Conservation (phyloP, 2,888 invertebrate genomes). For the Drosophila limbata region DNA sequence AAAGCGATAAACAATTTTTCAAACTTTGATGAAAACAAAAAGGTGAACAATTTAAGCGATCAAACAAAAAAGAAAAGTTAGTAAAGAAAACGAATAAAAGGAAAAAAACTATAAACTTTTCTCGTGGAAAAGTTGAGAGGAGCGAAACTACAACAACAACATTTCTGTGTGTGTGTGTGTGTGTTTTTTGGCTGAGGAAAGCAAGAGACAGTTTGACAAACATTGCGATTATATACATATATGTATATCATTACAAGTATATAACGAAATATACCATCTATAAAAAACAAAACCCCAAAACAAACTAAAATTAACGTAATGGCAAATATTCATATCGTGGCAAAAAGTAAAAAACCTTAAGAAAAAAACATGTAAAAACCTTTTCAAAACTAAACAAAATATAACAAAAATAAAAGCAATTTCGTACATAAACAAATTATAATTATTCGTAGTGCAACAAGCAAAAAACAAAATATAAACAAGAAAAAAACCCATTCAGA, state of each 20-base stretch:
- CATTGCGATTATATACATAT: constrained; percentile 50
- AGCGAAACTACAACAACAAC: constrained; percentile 24
- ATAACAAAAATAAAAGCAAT: constrained; percentile 36
- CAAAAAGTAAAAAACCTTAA: constrained; percentile 50
- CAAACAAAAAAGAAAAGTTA: constrained; percentile 32
- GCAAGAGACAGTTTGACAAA: constrained; percentile 51
- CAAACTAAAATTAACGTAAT: constrained; percentile 54
- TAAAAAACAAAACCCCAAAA: constrained; percentile 41
- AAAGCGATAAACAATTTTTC: constrained; percentile 53
- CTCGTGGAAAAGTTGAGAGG: constrained; percentile 22
- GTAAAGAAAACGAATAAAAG: constrained; percentile 35
- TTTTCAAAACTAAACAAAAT: constrained; percentile 42
- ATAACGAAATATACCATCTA: constrained; percentile 18
- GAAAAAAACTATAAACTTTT: constrained; percentile 33
- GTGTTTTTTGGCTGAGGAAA: constrained; percentile 53
- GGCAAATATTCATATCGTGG: constrained; percentile 76
- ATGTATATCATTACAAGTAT: constrained; percentile 43
- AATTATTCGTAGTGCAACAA: constrained; percentile 64
- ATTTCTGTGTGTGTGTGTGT: constrained; percentile 43
- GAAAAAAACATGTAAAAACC: constrained; percentile 56
- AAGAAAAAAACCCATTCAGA: constrained; percentile 55
- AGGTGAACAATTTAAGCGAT: constrained; percentile 52
- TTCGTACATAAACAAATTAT: constrained; percentile 60
- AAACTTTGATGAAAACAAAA: constrained; percentile 59
- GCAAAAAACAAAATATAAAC: constrained; percentile 26